Percentiles rank a stretch among this genome's conserved stretches.
phyloP scores from a whole-genome alignment of 1,140 invertebrate genomes.

The Drosophila bifasciata region DNA sequence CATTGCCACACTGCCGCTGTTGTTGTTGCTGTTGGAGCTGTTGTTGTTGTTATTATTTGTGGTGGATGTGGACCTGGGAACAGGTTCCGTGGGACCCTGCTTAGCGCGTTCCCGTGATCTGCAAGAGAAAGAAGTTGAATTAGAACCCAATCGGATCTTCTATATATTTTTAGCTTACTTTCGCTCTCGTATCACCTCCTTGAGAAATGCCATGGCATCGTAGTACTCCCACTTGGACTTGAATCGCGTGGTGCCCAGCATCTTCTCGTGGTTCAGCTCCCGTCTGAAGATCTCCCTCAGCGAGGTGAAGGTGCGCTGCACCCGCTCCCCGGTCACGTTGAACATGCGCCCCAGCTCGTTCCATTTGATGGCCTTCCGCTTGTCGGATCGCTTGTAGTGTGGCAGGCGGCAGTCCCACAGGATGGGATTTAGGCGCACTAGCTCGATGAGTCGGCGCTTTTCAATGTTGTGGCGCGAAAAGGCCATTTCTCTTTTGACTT shows the following conservation, averaged over 20 bases:
- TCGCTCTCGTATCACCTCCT: conserved; percentile 78
- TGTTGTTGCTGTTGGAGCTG: conserved; percentile 35
- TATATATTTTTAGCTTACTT: conserved; percentile 59
- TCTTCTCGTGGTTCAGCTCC: conserved; percentile 80
- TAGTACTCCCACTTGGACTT: conserved; percentile 84
- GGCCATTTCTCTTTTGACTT: conserved; percentile 47
- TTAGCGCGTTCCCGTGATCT: conserved; percentile 79
- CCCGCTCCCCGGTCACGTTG: conserved; percentile 76
- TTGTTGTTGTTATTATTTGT: conserved; percentile 18
- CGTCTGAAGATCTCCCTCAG: conserved; percentile 78
- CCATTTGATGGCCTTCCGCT: conserved; percentile 81
- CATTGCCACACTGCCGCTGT: conserved; percentile 40
- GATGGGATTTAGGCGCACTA: conserved; percentile 76
- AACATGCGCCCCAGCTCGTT: conserved; percentile 78
- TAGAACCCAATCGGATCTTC: no score
- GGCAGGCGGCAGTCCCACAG: conserved; percentile 81
- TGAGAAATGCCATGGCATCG: conserved; percentile 78
- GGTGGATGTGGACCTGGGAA: not conserved
- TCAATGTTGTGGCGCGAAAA: conserved; percentile 82
- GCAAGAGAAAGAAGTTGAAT: not conserved
- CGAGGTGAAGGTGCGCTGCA: conserved; percentile 80
- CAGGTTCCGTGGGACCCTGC: conserved; percentile 17
- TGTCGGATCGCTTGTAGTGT: conserved; percentile 80
- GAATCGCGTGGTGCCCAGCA: conserved; percentile 69
- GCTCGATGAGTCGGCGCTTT: conserved; percentile 81